Base-by-base conservation (phyloP, 2,797 vertebrate species). In the Gymnothorax reevesii region DNA sequence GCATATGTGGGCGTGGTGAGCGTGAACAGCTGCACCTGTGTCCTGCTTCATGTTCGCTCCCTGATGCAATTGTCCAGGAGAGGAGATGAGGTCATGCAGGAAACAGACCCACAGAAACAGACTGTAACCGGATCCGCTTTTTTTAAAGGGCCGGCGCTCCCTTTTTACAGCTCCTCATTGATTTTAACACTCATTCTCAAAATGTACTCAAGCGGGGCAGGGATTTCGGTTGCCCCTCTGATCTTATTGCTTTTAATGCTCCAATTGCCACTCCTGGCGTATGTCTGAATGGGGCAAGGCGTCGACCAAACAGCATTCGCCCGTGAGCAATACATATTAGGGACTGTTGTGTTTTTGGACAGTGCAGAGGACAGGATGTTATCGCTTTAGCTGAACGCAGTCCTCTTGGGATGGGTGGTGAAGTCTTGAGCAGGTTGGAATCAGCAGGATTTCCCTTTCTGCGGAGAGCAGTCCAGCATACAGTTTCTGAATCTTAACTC, bases 21-120 rank as follows among this genome's bases (percentile, higher is more conserved):
- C 89, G 89, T 91, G 93, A 93, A 92, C 93, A 92, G 92, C 92
- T 94, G 95, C 97, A 97, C 97, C 97, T 98, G 96, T 93, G 95
- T 94, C 95, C 94, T 95, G 95, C 95, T 92, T 96, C 96, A 96
- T 97, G 96, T 91, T 87, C 93, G 89, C 90, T 92, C 95, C 95
- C 95, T 97, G 96, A 97, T 96, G 95, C 96, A 96, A 95, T 95
- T 94, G 93, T 95, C 95, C 93, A 93, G 89, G 95, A 96, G 95
- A 97, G 96, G 94, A 96, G 94, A 96, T 97, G 97, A 97, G 97
- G 96, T 98, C 95, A 97, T 96, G 95, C 96, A 87, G 69, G 96
- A 96, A 95, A 96, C 93, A 90, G 95, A 96, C 92, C 92, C 93
- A 90, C 25, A 92, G 85, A 88, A 90, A 93, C 91, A 90, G 90